Conservation (phyloP, 2,797 vertebrate species). For the Gallirallus australis region DNA sequence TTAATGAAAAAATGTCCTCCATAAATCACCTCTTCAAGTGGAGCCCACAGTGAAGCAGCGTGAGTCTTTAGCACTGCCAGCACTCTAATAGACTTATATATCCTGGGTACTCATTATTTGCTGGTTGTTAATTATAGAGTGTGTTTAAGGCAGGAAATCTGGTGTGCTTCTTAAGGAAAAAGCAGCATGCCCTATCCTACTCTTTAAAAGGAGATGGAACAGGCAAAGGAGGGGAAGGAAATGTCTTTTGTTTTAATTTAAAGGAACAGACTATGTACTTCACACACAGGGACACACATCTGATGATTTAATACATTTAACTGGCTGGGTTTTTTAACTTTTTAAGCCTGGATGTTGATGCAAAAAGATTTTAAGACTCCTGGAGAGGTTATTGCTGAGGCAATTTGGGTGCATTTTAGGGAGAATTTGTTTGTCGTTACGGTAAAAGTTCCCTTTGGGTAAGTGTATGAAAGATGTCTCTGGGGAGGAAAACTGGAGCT, state of each 20-base stretch:
- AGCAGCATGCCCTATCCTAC: constrained; percentile 35
- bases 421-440: neutral
- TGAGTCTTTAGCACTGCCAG: constrained; percentile 73
- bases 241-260: constrained; percentile 10
- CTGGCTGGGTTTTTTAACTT: neutral
- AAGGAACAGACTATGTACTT: neutral
- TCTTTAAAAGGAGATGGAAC: constrained; percentile 7
- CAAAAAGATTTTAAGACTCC: neutral
- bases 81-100: constrained; percentile 74
- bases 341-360: neutral
- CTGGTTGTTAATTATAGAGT: constrained; percentile 71
- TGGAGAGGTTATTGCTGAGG: neutral
- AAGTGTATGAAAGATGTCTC: neutral
- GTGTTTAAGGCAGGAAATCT: constrained; percentile 72
- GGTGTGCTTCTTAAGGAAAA: constrained; percentile 61
- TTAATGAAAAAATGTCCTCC: constrained; percentile 74
- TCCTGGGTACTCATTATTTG: constrained; percentile 70
- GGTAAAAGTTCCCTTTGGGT: neutral
- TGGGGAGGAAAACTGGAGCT: neutral
- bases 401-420: neutral
- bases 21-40: constrained; percentile 76
- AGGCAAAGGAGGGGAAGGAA: neutral
- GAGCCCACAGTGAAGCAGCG: constrained; percentile 67
- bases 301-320: neutral
- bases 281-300: neutral